Evolutionary conservation across 2,797 vertebrate species (phyloP).

Genomic region (Pantherophis alleghaniensis): DNA sequence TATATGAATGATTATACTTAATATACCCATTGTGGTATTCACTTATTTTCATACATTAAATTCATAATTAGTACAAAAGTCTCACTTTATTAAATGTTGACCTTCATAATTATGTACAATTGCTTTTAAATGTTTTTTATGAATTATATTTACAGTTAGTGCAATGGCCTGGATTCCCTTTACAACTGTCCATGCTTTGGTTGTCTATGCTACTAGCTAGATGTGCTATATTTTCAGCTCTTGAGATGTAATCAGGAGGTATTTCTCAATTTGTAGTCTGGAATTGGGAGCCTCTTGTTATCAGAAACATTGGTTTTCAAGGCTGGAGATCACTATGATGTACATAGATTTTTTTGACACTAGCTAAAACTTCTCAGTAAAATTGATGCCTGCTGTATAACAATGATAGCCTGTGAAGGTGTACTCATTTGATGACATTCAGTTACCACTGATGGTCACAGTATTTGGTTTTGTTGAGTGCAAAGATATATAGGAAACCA

Average conservation of each 20-base stretch:
- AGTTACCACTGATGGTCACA: slow-evolving; percentile 8
- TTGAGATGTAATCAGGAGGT: neutral
- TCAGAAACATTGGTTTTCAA: neutral
- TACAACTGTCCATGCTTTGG: neutral
- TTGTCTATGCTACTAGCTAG: neutral
- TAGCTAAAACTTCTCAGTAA: neutral
- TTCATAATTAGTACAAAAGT: neutral
- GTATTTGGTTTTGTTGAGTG: slow-evolving; percentile 9
- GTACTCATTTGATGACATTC: slow-evolving; percentile 20
- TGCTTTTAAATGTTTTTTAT: neutral
- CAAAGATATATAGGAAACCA: slow-evolving; percentile 22
- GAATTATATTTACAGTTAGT: neutral
- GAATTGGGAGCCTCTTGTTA: slow-evolving; percentile 6
- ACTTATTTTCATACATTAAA: neutral
- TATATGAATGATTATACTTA: neutral
- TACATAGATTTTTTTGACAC: slow-evolving; percentile 6
- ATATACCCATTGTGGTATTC: neutral
- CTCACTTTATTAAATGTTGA: neutral
- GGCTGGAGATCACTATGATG: neutral
- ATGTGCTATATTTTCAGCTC: neutral
- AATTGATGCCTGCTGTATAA: slow-evolving; percentile 2
- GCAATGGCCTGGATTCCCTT: neutral
- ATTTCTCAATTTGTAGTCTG: slow-evolving; percentile 1
- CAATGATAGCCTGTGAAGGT: slow-evolving; percentile 8
- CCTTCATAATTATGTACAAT: neutral